Percentiles rank a stretch among this genome's conserved stretches.
Conservation (phyloP, 2,797 vertebrate species). For the Phoebastria nigripes region DNA sequence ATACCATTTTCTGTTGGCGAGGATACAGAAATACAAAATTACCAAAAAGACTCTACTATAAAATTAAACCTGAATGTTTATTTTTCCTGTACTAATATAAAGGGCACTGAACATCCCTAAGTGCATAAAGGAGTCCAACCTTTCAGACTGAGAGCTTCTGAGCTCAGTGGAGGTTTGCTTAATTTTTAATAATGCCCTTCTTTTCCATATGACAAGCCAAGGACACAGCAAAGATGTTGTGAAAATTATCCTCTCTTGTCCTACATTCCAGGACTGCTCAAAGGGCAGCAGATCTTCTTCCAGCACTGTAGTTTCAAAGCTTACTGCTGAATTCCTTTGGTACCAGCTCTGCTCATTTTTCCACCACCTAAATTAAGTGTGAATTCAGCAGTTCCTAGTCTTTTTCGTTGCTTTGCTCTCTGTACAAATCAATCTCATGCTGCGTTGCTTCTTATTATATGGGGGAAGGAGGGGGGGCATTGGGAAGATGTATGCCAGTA, state of each 20-base stretch:
- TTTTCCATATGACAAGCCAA: background rate
- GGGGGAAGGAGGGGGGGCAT: background rate
- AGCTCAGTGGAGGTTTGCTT: background rate
- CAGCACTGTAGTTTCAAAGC: background rate
- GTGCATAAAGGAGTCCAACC: background rate
- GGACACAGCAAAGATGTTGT: background rate
- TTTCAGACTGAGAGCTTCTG: background rate
- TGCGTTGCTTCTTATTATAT: background rate
- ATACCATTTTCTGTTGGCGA: background rate
- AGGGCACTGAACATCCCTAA: background rate
- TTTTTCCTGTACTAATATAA: background rate
- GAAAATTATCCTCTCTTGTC: background rate
- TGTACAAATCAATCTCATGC: background rate
- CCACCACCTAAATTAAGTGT: background rate
- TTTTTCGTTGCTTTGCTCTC: background rate
- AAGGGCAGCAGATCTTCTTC: background rate
- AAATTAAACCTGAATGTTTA: background rate
- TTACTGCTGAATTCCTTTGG: background rate
- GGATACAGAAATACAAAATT: background rate
- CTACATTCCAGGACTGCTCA: background rate
- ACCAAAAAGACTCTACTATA: background rate
- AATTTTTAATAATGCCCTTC: background rate
- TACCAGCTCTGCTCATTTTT: background rate
- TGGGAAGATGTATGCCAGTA: background rate
- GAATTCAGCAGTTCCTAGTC: background rate